phyloP scores from a whole-genome alignment of 1,140 invertebrate species.

The Vanessa tameamea region DNA sequence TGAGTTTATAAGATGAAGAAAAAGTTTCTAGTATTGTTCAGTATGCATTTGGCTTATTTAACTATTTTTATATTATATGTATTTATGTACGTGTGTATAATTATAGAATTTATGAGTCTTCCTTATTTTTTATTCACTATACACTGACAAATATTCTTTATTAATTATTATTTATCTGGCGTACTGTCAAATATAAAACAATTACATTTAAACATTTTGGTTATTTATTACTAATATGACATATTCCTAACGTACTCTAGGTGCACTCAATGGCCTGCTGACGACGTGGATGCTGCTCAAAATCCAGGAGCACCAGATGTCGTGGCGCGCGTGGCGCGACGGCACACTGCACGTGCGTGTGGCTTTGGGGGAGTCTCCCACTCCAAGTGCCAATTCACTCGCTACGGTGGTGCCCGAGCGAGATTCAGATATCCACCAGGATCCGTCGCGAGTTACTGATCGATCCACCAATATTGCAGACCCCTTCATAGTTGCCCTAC shows the following conservation, averaged over 20 bases:
- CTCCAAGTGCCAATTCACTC: constrained; percentile 38
- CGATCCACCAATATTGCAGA: constrained; percentile 62
- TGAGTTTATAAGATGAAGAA: no score
- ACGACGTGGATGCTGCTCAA: constrained; percentile 77
- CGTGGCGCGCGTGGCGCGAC: constrained; percentile 75
- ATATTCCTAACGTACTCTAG: constrained; percentile 32
- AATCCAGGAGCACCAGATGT: constrained; percentile 73
- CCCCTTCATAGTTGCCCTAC: constrained; percentile 59
- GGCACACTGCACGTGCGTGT: constrained; percentile 70
- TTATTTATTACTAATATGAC: no score
- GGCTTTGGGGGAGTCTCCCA: constrained; percentile 49
- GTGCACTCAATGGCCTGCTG: constrained; percentile 69
- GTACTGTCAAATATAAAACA: no score
- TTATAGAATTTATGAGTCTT: no score
- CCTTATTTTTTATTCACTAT: no score
- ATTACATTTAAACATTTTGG: no score
- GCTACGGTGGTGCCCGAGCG: constrained; percentile 43
- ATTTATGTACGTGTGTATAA: no score
- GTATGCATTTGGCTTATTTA: no score
- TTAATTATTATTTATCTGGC: no score
- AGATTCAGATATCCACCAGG: constrained; percentile 17
- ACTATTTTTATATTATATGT: no score
- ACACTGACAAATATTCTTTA: no score
- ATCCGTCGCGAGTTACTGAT: constrained; percentile 33
- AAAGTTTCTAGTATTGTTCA: no score